phyloP scores from a whole-genome alignment of 2,797 vertebrate genomes.

The Argya squamiceps region DNA sequence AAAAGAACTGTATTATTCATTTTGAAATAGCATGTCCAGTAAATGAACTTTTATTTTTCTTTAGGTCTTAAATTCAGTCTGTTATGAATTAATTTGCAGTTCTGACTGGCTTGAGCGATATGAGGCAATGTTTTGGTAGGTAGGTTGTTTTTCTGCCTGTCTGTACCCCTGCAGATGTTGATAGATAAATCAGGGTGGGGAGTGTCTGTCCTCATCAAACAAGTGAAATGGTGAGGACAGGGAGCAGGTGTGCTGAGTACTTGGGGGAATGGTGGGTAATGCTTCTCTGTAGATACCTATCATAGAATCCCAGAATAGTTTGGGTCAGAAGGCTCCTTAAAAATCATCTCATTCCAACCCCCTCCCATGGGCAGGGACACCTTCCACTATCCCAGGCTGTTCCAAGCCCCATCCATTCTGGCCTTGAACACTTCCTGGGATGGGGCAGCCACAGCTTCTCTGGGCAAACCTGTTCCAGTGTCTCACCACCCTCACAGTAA shows the following conservation, averaged over 20 bases:
- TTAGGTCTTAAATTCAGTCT: background rate
- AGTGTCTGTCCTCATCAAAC: background rate
- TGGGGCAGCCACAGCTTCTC: background rate
- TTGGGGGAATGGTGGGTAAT: background rate
- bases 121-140: background rate
- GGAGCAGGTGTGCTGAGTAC: background rate
- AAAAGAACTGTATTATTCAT: background rate
- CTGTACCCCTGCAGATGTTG: background rate
- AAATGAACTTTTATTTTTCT: background rate
- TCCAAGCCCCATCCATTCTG: background rate
- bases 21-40: background rate
- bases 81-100: background rate
- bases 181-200: slow-evolving; percentile 14
- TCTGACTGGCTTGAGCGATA: background rate
- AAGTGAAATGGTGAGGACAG: background rate
- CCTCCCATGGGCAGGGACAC: background rate
- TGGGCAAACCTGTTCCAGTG: background rate
- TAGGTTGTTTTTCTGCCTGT: slow-evolving; percentile 11
- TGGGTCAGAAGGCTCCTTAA: background rate
- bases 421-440: background rate
- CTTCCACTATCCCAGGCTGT: background rate
- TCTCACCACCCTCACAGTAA: background rate
- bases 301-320: background rate
- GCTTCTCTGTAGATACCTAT: background rate
- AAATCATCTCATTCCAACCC: background rate